A percentile compares a stretch with the other conserved stretches of the same genome.
Evolutionary conservation across 2,113 vertebrate genomes (phyloP).

Genomic region (Himantopus leucocephalus): DNA sequence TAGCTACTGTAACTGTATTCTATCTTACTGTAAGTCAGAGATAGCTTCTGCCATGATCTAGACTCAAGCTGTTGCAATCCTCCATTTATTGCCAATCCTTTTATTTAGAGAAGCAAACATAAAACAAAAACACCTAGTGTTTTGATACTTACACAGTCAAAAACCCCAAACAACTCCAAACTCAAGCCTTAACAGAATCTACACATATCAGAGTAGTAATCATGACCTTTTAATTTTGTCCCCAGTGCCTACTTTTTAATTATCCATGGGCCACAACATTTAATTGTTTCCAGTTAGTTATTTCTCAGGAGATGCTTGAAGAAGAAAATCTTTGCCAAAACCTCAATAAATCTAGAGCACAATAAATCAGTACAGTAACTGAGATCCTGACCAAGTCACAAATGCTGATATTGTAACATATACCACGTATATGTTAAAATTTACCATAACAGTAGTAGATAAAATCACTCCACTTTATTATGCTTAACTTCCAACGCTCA

Average conservation of each 20-base stretch:
- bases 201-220: neutral
- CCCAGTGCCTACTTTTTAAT: neutral
- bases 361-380: neutral
- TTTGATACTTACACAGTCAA: neutral
- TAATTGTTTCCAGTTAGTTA: neutral
- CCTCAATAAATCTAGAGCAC: neutral
- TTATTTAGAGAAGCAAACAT: neutral
- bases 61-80: neutral
- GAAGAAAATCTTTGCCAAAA: neutral
- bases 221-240: neutral
- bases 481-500: neutral
- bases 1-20: neutral
- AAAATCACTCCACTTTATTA: neutral
- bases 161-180: neutral
- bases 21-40: neutral
- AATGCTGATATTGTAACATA: neutral
- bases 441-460: neutral
- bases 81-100: neutral
- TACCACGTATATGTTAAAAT: neutral
- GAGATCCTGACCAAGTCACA: neutral
- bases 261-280: neutral
- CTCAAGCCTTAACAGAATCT: neutral
- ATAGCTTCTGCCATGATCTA: neutral
- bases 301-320: neutral
- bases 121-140: neutral